A percentile compares a stretch with the other conserved stretches of the same genome.
Evolutionary conservation across 2,797 vertebrate genomes (phyloP).

Genomic region (Erpetoichthys calabaricus): DNA sequence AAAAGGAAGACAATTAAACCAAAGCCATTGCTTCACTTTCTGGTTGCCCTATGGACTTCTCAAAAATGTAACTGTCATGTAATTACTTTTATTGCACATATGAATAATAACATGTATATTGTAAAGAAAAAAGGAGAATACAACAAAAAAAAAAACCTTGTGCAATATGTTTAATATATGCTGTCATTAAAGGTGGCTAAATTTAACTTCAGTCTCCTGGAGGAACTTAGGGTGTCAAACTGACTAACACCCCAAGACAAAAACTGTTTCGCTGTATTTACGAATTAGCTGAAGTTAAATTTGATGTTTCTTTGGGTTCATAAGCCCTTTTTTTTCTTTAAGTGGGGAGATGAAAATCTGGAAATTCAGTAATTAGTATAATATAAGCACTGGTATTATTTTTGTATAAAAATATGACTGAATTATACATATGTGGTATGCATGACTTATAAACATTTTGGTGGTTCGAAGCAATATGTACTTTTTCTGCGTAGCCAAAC

Average conservation of each 20-base stretch:
- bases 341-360: not conserved
- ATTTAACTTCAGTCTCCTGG: conserved; percentile 15
- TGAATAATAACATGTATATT: conserved; percentile 21
- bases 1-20: conserved; percentile 20
- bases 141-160: conserved; percentile 22
- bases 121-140: conserved; percentile 19
- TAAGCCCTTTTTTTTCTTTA: no score
- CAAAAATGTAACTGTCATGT: conserved; percentile 16
- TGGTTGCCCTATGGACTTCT: conserved; percentile 10
- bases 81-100: conserved; percentile 19
- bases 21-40: conserved; percentile 27
- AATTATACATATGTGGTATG: conserved; percentile 74
- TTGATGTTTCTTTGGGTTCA: no score
- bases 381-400: conserved; percentile 83
- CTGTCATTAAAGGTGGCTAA: conserved; percentile 16
- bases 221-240: no score
- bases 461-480: conserved; percentile 77
- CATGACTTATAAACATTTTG: conserved; percentile 77
- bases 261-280: no score
- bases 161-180: conserved; percentile 28
- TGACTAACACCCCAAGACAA: no score
- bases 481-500: conserved; percentile 49
- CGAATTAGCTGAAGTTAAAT: no score
- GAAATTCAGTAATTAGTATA: conserved; percentile 59
- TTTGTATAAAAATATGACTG: conserved; percentile 75